Evolutionary conservation across 2,797 vertebrate species (phyloP), one percentile per base, ranked within the genome.

Genomic region (Cottoperca gobio): DNA sequence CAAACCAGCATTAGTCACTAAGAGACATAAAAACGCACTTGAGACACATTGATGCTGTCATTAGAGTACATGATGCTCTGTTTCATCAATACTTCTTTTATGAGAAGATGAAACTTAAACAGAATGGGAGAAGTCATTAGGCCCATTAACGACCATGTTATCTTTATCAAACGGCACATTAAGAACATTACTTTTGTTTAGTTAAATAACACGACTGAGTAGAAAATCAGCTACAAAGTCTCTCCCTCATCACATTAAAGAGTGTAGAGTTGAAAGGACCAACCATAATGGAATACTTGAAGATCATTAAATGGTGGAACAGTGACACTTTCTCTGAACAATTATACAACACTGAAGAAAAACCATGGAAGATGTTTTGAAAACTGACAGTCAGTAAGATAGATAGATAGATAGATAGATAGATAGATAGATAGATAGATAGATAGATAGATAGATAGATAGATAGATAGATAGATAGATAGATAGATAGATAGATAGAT

Each of bases 81-180:
- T 78, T 59, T n/a, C 45, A 88, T 86, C 82, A 77, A 81, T 82
- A 54, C 14, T 16, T 75, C 72, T 71, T 78, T 78, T 76, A 37
- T 76, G 60, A 66, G 37, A 60, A 54, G 71, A 68, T 35, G 19
- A 57, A 43, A 26, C 26, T 62, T 7, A 0, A 63, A 59, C 7
- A 79, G 61, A 80, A 54, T 71, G 58, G 57, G 39, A 73, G 43
- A 66, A 73, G 53, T 79, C 81, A 89, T 88, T 85, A 84, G 72
- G 55, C 8, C 62, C 81, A 63, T 77, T 82, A 60, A 72, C 70
- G 28, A 74, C 59, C 16, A 50, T 13, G 2, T 39, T 16, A 43
- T 19, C 55, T 6, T 11, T 14, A 76, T 68, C 43, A 75, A 82
- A 62, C 28, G 67, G 33, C 46, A 52, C 54, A 73, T 48, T 6